Base-by-base conservation (phyloP, 2,888 invertebrate genomes). In the Lottia gigantea region DNA sequence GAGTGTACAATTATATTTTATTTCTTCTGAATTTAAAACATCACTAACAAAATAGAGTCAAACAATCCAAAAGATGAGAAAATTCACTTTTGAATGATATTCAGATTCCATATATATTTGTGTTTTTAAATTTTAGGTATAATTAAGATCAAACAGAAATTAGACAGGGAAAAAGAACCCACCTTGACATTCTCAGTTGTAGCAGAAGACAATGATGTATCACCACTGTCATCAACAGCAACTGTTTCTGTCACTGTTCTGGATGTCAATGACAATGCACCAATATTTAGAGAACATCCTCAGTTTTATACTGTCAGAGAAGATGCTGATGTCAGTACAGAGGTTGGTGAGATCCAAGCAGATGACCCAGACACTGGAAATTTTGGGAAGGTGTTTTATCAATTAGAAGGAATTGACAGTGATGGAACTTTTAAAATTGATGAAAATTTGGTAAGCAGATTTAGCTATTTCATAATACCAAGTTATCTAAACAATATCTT, bases 211-310 rank as follows among this genome's bases (percentile, higher is more conserved):
- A 79, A 75, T 66, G 84, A 82, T 1, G 64, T n/a, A 8, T 80
- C 83, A 12, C 19, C 67, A 19, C 71, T 71, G 74, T 73, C 80
- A 0, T 83, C 84, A 16, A 83, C 83, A 23, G 93, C 93, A 0
- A 92, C 92, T 74, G 91, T 95, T 0, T 91, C 92, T 62, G 91
- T 94, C 31, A 92, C 92, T 76, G 92, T 95, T 0, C 90, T 92
- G 67, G 94, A 95, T 84, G 91, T 93, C 0, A 95, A 95, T 83
- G 95, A 95, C 82, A 94, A 95, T 85, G 91, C 91, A 73, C 95
- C 95, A 0, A 88, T 90, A 64, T 95, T 95, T 85, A 73, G 82
- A 0, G 79, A 76, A 8, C 76, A 82, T 46, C 45, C 62, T 23
- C 47, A 65, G 0, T 63, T 40, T 11, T 78, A 76, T 66, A 46